Percentiles rank a stretch among this genome's conserved stretches.
Conservation (phyloP, 1,140 invertebrate genomes). For the Drosophila athabasca region DNA sequence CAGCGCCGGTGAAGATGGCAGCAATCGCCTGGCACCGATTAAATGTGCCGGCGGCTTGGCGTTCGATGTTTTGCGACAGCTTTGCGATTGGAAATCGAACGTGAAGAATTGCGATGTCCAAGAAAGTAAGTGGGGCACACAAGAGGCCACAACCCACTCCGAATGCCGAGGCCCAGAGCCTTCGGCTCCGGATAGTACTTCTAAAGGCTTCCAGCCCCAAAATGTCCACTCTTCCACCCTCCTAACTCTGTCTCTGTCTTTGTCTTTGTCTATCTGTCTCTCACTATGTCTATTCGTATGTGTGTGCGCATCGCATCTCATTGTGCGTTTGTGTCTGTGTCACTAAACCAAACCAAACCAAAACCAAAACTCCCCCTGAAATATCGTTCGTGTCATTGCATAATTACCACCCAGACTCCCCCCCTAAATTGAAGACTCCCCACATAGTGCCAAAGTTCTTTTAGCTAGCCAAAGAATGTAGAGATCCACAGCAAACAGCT, state of each 20-base stretch:
- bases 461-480: constrained; percentile 49
- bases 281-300: constrained; percentile 32
- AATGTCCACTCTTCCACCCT: constrained; percentile 18
- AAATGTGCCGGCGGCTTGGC: constrained; percentile 94
- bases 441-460: constrained; percentile 65
- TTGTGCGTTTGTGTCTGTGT: constrained; percentile 52
- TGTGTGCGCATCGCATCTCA: constrained; percentile 19
- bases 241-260: constrained; percentile 29
- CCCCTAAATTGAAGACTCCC: constrained; percentile 10
- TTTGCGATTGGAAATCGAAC: constrained; percentile 97
- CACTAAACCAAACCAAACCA: constrained; percentile 46
- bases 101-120: constrained; percentile 96
- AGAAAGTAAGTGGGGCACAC: constrained; percentile 92
- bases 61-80: constrained; percentile 97
- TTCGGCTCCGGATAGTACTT: constrained; percentile 22
- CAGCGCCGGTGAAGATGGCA: constrained; percentile 92
- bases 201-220: constrained; percentile 54
- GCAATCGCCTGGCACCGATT: constrained; percentile 92
- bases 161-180: too few species aligned
- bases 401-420: constrained; percentile 35
- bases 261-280: constrained; percentile 40
- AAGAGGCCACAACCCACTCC: constrained; percentile 12
- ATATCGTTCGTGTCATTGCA: constrained; percentile 65
- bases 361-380: constrained; percentile 21
- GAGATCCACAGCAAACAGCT: constrained; percentile 23